These are phyloP conservation scores for Apteryx mantelli DNA, from an alignment of 2,113 vertebrate genomes.

Conservation along the genomic window DNA sequence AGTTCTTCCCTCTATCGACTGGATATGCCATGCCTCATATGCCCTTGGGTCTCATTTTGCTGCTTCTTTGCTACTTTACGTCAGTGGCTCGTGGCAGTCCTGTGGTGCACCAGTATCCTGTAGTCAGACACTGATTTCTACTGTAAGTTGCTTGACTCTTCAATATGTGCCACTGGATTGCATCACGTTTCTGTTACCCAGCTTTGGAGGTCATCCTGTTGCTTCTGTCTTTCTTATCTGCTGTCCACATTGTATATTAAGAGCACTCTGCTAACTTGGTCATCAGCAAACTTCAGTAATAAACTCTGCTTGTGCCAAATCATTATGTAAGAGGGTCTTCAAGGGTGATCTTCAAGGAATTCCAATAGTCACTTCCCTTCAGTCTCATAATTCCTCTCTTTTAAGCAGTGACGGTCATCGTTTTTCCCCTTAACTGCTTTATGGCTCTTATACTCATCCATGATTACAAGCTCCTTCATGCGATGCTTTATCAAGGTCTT, in stretches of 20 bases:
- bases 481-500: background rate
- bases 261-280: background rate
- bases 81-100: background rate
- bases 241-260: background rate
- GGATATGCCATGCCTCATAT: background rate
- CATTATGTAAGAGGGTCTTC: background rate
- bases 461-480: background rate
- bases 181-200: background rate
- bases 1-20: background rate
- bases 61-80: background rate
- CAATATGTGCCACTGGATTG: background rate
- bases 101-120: background rate
- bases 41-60: background rate
- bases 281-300: background rate
- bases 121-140: background rate
- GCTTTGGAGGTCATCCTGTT: background rate
- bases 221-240: background rate
- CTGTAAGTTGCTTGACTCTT: background rate
- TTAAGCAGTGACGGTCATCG: background rate
- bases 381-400: background rate
- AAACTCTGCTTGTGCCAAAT: background rate
- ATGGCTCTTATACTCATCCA: background rate
- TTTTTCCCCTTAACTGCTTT: background rate
- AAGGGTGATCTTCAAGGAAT: background rate
- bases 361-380: background rate